Base-by-base conservation (phyloP, 2,888 invertebrate genomes). In the Tiliacea citrago region DNA sequence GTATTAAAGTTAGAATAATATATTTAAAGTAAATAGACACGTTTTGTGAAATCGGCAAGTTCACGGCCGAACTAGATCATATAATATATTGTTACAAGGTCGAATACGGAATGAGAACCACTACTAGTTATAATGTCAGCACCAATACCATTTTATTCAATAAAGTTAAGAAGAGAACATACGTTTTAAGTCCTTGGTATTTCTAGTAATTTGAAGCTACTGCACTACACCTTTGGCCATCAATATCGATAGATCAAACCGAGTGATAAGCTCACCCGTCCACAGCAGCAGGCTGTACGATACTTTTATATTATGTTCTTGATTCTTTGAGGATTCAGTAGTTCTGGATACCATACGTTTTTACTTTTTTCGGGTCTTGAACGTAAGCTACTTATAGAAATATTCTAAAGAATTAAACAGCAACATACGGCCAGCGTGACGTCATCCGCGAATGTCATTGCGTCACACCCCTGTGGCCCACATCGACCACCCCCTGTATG, bases 21-120 rank as follows among this genome's bases (percentile, higher is more conserved):
- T 70, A 42, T 74, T 74, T 77, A 70, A 75, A 77, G 69, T 65
- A 81, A 77, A 74, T 71, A 74, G 77, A 74, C 67, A 73, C 68
- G 81, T 81, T 87, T 79, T 75, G 69, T 85, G 69, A 77, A 72
- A 74, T 79, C 73, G 73, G 68, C 83, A 85, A 86, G 86, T 86
- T 87, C 86, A 87, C 61, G 86, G 86, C 53, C 86, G 57, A 65
- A 69, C 77, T 63, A 70, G 47, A 83, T 68, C 69, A 76, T 70
- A 83, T 47, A n/a, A 83, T 29, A 29, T 29, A 83, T 60, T 47
- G 67, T 60, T 69, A 13, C 58, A 47, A 58, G 21, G 61, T 24
- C 69, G 71, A 71, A 51, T 66, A 53, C 42, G 70, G 55, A 68
- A 29, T 39, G 49, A 62, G 45, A 61, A 53, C 24, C 39, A 16